Evolutionary conservation across 2,888 invertebrate species (phyloP).

Genomic region (Anodontia alba): DNA sequence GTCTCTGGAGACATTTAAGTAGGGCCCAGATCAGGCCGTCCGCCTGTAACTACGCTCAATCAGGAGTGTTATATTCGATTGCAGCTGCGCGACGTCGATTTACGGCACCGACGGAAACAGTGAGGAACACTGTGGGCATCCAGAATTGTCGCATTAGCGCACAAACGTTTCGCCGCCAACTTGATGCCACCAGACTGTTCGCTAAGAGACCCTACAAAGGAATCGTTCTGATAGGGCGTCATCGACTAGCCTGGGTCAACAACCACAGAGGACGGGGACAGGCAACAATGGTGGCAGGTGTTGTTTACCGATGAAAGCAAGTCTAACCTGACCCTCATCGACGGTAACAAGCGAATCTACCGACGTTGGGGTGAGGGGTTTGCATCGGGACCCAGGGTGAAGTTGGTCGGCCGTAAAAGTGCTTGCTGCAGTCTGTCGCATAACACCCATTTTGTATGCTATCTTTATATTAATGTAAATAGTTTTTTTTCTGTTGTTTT

Average conservation of each 20-base stretch:
- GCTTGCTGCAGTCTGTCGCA: too few species aligned
- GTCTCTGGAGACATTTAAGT: background rate
- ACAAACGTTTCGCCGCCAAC: background rate
- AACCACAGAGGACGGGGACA: background rate
- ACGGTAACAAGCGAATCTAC: background rate
- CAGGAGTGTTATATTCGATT: too few species aligned
- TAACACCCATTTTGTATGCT: too few species aligned
- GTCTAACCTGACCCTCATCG: background rate
- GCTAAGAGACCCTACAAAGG: slow-evolving; percentile 1
- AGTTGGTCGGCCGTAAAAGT: too few species aligned
- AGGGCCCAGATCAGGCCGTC: background rate
- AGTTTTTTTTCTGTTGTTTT: too few species aligned
- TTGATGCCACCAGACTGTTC: background rate
- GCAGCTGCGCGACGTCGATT: background rate
- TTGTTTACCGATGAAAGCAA: background rate
- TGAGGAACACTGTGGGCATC: background rate
- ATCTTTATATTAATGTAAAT: too few species aligned
- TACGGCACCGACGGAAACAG: too few species aligned
- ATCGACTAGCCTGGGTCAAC: background rate
- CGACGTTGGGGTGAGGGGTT: background rate
- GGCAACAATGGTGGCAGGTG: background rate
- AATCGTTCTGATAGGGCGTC: background rate
- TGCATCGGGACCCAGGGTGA: too few species aligned
- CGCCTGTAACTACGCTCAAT: background rate
- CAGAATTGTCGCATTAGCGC: background rate